Percentiles rank a stretch among this genome's conserved stretches.
Conservation (phyloP, 2,888 invertebrate genomes). For the Tipula lateralis region DNA sequence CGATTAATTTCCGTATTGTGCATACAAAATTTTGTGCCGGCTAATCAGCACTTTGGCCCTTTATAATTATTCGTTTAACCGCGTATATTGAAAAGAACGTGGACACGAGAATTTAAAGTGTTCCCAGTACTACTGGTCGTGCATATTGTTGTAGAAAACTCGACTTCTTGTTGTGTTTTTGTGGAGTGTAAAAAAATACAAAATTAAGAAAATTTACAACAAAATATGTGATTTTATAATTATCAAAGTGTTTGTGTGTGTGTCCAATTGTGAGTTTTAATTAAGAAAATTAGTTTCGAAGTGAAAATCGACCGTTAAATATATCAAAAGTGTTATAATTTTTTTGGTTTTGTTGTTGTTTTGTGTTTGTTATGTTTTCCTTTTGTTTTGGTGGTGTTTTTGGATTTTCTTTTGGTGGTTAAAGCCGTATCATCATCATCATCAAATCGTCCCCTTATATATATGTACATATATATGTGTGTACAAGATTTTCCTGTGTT, state of each 20-base stretch:
- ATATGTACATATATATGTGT: too few relatives aligned
- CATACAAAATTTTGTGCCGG: neutral
- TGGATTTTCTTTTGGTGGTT: neutral
- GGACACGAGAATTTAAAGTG: neutral
- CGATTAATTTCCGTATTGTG: neutral
- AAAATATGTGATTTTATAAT: constrained; percentile 12
- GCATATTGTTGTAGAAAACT: neutral
- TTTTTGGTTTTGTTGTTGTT: neutral
- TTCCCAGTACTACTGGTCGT: neutral
- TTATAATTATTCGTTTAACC: too few relatives aligned
- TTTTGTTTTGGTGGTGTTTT: neutral
- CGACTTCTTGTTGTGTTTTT: neutral
- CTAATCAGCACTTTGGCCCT: neutral
- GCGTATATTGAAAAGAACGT: neutral
- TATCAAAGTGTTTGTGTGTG: neutral
- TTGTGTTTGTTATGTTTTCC: neutral
- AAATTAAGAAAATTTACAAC: constrained; percentile 7
- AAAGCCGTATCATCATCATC: neutral
- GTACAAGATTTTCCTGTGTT: neutral
- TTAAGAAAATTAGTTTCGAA: neutral
- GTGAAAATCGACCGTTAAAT: constrained; percentile 9
- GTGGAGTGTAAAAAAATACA: neutral
- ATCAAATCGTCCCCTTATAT: neutral
- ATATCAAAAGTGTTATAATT: neutral
- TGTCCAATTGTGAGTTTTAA: neutral